phyloP scores from a whole-genome alignment of 2,888 invertebrate species.

The Polietes domitor region DNA sequence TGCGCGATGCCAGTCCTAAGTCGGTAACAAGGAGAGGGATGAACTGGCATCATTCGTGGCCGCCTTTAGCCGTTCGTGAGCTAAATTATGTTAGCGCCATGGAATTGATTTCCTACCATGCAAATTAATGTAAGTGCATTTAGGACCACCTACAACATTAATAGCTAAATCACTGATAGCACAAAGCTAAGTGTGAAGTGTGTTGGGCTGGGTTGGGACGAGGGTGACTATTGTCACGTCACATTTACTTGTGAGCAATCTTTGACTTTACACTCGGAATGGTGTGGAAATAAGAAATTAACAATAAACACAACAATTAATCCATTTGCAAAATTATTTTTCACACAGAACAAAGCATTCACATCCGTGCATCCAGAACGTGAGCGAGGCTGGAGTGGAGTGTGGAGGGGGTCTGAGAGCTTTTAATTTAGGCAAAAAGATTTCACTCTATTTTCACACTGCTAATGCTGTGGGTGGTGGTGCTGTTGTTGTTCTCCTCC shows the following conservation, averaged over 20 bases:
- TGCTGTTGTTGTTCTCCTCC: not conserved
- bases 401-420: not conserved
- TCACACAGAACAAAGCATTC: slow-evolving; percentile 47
- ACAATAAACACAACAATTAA: slow-evolving; percentile 66
- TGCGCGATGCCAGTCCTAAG: no score
- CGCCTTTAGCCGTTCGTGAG: no score
- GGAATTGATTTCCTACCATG: not conserved
- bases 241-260: slow-evolving; percentile 30
- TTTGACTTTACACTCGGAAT: slow-evolving; percentile 21
- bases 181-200: not conserved
- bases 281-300: slow-evolving; percentile 37
- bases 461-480: not conserved
- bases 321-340: slow-evolving; percentile 67
- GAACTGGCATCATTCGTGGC: no score
- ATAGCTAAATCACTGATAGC: not conserved
- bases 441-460: slow-evolving; percentile 31
- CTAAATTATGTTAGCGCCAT: no score
- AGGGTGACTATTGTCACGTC: not conserved
- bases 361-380: slow-evolving; percentile 38
- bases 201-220: not conserved
- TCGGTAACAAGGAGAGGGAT: not conserved
- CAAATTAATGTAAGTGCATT: not conserved
- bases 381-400: not conserved
- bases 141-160: not conserved
- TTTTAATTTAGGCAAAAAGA: slow-evolving; percentile 39